phyloP scores from a whole-genome alignment of 2,113 vertebrate genomes.

The Megaceryle torquata region DNA sequence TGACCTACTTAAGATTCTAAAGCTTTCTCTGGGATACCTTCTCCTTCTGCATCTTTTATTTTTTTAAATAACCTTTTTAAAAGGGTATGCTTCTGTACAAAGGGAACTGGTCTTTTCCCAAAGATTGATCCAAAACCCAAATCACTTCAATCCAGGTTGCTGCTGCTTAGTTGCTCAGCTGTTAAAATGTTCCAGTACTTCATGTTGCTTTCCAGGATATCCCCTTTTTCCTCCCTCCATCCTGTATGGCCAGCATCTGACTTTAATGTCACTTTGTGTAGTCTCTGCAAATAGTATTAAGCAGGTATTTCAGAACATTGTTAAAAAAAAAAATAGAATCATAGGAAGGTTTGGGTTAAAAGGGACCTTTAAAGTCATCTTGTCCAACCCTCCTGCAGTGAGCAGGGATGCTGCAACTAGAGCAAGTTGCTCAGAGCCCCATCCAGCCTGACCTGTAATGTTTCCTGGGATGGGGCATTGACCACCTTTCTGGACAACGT shows the following conservation, averaged over 20 bases:
- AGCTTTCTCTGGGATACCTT: neutral
- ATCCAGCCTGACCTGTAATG: neutral
- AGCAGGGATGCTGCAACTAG: neutral
- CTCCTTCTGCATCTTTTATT: neutral
- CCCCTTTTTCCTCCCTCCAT: accelerated
- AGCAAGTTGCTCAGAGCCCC: neutral
- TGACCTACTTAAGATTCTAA: neutral
- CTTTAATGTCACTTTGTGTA: neutral
- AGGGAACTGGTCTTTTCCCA: neutral
- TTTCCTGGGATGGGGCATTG: neutral
- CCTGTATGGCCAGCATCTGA: neutral
- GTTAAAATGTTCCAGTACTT: neutral
- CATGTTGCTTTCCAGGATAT: neutral
- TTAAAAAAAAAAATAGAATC: neutral
- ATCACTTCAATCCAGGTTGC: neutral
- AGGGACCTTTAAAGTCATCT: neutral
- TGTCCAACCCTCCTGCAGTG: neutral
- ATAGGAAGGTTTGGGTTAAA: neutral
- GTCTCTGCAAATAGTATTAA: neutral
- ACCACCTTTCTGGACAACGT: neutral
- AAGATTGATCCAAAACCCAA: neutral
- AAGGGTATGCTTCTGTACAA: neutral
- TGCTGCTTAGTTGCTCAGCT: neutral
- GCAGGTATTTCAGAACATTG: neutral
- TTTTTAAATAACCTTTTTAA: neutral